Evolutionary conservation across 1,140 invertebrate species (phyloP), one percentile per base, ranked within the genome.

Genomic region (Paraescarpia echinospica): DNA sequence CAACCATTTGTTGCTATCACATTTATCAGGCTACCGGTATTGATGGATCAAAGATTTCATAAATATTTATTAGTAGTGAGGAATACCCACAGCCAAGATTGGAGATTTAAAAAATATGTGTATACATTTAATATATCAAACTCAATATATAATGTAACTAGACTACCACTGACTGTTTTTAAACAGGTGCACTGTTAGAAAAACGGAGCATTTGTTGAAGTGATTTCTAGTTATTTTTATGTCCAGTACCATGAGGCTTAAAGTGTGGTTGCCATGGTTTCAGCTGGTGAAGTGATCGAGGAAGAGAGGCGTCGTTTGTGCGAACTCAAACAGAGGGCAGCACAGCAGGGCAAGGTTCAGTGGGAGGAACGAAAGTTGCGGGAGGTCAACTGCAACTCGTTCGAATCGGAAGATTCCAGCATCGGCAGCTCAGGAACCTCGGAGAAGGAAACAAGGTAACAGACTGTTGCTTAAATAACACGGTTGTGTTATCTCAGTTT

Each of bases 391-490:
- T 96, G 92, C 97, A 97, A 96, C 97, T 97, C 51, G 99, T 98
- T 95, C 98, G 99, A 96, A 98, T 99, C 95, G 96, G 98, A n/a
- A 98, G 99, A 96, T 99, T 99, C 96, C 98, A 98, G 95, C 98
- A 99, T 95, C 96, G 99, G 92, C 98, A 99, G 96, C 98, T 96
- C 92, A 77, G 90, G 33, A 33, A 90, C 97, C 18, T 97, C 97
- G 12, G 97, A 97, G 95, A 97, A 97, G 97, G 97, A 95, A 94
- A 96, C 94, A 92, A 95, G 94, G 95, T 94, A 93, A 94, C 91
- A 88, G 91, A 33, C 89, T 89, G 27, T 41, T 48, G 35, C 59
- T 35, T 27, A 34, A 35, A 12, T 31, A 34, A 89, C 22, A 92
- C 51, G 4, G 34, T 77, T 77, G 33, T 41, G 41, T 91, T 34